These are phyloP conservation scores for Podarcis siculus DNA, from an alignment of 2,797 vertebrate species.

Conservation along the genomic window DNA sequence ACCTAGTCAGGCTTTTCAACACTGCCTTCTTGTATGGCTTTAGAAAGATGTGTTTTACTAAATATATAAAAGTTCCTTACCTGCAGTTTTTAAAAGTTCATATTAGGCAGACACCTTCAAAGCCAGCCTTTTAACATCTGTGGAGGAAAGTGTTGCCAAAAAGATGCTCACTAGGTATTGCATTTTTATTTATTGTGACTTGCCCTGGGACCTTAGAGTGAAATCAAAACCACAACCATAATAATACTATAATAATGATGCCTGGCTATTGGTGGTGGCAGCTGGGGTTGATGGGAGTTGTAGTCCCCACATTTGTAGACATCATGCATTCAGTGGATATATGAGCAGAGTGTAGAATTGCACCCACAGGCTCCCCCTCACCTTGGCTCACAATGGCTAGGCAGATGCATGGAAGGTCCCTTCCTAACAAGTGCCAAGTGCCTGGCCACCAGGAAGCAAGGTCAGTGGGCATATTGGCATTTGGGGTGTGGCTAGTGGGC, in stretches of 20 bases:
- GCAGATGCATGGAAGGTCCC: not conserved
- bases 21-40: slow-evolving; percentile 41
- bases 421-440: not conserved
- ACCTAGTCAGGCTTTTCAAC: slow-evolving; percentile 35
- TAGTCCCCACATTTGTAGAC: no score
- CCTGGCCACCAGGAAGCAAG: not conserved
- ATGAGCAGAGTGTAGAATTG: not conserved
- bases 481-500: not conserved
- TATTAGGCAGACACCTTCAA: not conserved
- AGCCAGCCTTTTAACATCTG: not conserved
- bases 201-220: no score
- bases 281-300: no score
- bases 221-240: no score
- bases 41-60: slow-evolving; percentile 22
- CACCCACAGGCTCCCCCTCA: not conserved
- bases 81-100: not conserved
- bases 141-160: not conserved
- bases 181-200: not conserved
- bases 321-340: not conserved
- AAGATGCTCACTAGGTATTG: not conserved
- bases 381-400: not conserved
- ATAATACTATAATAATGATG: no score
- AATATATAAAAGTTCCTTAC: not conserved
- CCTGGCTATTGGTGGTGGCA: no score
- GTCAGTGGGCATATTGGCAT: not conserved